A percentile compares a stretch with the other conserved stretches of the same genome.
These are phyloP conservation scores for Arrhopalites spinosus DNA, from an alignment of 2,888 invertebrate species.

Conservation along the genomic window DNA sequence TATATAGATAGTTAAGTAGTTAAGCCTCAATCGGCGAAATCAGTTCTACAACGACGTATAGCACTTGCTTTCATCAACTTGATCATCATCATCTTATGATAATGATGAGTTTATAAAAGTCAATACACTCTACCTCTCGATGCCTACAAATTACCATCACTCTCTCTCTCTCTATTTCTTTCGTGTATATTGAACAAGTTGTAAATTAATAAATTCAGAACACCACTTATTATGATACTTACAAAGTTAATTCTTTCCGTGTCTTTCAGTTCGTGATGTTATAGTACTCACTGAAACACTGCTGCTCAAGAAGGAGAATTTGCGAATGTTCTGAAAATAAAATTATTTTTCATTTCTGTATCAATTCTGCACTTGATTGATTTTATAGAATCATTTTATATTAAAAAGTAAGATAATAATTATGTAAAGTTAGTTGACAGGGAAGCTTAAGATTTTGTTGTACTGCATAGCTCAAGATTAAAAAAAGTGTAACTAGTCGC, in stretches of 20 bases:
- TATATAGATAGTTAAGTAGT: too few species aligned
- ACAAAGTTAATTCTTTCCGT: not conserved
- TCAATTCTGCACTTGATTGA: not conserved
- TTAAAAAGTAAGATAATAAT: not conserved
- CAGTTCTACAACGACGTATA: too few species aligned
- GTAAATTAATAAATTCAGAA: not conserved
- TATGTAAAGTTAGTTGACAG: not conserved
- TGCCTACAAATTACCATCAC: not conserved
- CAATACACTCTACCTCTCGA: too few species aligned
- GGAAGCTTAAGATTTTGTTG: too few species aligned
- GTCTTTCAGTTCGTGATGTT: slow-evolving; percentile 7
- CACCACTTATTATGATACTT: not conserved
- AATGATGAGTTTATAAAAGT: too few species aligned
- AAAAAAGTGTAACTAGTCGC: too few species aligned
- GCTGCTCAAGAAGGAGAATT: slow-evolving; percentile 10
- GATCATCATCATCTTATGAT: too few species aligned
- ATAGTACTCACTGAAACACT: slow-evolving; percentile 1
- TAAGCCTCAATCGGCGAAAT: too few species aligned
- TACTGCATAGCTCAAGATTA: too few species aligned
- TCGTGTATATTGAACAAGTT: too few species aligned
- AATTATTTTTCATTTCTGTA: not conserved
- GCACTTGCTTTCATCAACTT: too few species aligned
- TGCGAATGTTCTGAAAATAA: slow-evolving; percentile 10
- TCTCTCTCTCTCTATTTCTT: too few species aligned
- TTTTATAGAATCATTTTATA: not conserved